Base-by-base conservation (phyloP, 2,888 invertebrate species). In the Leucophenga maculata region DNA sequence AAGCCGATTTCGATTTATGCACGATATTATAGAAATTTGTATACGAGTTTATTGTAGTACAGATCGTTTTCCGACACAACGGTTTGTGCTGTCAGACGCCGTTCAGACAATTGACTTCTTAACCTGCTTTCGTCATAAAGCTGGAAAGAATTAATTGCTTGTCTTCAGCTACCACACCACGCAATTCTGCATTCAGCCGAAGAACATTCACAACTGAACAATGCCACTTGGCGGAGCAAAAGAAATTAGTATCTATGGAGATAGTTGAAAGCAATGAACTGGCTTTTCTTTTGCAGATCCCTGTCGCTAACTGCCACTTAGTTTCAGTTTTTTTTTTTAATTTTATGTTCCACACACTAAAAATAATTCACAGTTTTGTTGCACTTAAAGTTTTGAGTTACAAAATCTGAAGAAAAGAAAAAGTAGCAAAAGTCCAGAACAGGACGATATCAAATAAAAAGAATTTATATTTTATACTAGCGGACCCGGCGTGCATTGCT, bases 101-200 rank as follows among this genome's bases (percentile, higher is more conserved):
- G 55, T 67, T 67, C 6, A 48, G 26, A 22, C 78, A 75, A 78
- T 83, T 82, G 82, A 74, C 78, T 76, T 72, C 72, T 74, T 80
- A 78, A 77, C 77, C 83, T 68, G 79, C 76, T 80, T 72, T 69
- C 67, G 54, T 72, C 74, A 55, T 55, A 22, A 22, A 22, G 59
- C 59, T 26, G 72, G 71, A 67, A 75, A 77, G 67, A 77, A 77
- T 79, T 81, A 80, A 83, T 83, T 82, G 77, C 74, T 64, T 74
- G 73, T 71, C 83, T 68, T 73, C 74, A 75, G 73, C 81, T 74
- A 74, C 71, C 74, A 80, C 81, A 74, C 71, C 74, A 80, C 81
- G 79, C 83, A 83, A 70, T 77, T 75, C 73, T 74, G 54, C 73
- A 73, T 68, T 67, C 77, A 54, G 54, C 22, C 18, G 3, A 8